phyloP scores from a whole-genome alignment of 2,113 vertebrate genomes.

The Hirundichthys speculiger region DNA sequence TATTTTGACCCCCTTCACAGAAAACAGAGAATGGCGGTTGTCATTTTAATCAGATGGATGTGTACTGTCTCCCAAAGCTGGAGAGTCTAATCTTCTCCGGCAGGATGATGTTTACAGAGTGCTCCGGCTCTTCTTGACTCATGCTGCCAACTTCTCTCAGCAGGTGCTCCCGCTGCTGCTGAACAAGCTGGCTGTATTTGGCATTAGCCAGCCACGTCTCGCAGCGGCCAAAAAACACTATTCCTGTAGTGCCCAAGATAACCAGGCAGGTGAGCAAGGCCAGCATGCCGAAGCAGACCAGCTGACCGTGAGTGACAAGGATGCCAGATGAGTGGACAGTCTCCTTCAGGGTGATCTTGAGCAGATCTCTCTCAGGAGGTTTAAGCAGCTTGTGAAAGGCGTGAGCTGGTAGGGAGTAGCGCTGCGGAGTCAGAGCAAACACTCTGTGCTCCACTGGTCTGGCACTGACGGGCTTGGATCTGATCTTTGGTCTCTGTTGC shows the following conservation, averaged over 20 bases:
- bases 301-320: slow-evolving; percentile 89
- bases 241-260: slow-evolving; percentile 88
- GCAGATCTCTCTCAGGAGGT: slow-evolving; percentile 82
- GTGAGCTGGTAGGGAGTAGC: slow-evolving; percentile 81
- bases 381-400: slow-evolving; percentile 83
- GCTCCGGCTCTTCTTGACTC: slow-evolving; percentile 85
- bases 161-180: slow-evolving; percentile 88
- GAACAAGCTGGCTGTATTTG: slow-evolving; percentile 87
- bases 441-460: slow-evolving; percentile 66
- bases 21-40: not conserved
- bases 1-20: slow-evolving; percentile 12
- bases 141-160: slow-evolving; percentile 78
- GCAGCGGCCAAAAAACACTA: slow-evolving; percentile 92
- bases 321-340: slow-evolving; percentile 81
- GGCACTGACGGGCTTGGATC: slow-evolving; percentile 43
- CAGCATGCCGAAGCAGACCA: slow-evolving; percentile 92
- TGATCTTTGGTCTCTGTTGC: slow-evolving; percentile 55
- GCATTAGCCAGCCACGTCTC: slow-evolving; percentile 91
- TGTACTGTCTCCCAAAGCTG: slow-evolving; percentile 85
- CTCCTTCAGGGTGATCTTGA: slow-evolving; percentile 93
- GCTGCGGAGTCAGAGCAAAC: slow-evolving; percentile 65
- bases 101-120: slow-evolving; percentile 91
- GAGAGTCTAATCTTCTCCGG: slow-evolving; percentile 91
- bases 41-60: slow-evolving; percentile 79
- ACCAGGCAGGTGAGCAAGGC: slow-evolving; percentile 92